Evolutionary conservation across 2,797 vertebrate genomes (phyloP).

Genomic region (Hemibagrus guttatus): DNA sequence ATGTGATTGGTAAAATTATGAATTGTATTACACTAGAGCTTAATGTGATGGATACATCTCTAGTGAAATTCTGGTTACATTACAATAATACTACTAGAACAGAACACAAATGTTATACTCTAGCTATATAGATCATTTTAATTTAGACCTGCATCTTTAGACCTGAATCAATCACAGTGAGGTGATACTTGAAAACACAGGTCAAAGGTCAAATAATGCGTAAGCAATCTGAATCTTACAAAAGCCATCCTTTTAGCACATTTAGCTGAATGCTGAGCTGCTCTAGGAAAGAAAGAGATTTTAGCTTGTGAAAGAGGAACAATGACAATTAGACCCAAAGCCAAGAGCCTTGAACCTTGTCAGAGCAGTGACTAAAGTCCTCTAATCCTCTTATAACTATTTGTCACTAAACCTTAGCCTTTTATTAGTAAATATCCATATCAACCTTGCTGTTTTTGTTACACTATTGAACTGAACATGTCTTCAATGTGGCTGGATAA

Average conservation of each 20-base stretch:
- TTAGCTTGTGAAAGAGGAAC: conserved; percentile 61
- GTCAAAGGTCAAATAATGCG: conserved; percentile 8
- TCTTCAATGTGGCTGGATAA: conserved; percentile 65
- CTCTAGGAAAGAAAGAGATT: conserved; percentile 52
- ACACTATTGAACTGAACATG: conserved; percentile 72
- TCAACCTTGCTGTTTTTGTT: conserved; percentile 73
- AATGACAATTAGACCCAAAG: conserved; percentile 73
- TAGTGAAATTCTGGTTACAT: background rate
- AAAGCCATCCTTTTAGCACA: conserved; percentile 41
- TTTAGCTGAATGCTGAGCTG: conserved; percentile 41
- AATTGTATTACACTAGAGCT: background rate
- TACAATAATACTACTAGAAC: background rate
- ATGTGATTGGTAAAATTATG: background rate
- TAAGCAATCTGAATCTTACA: background rate
- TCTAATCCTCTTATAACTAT: conserved; percentile 79
- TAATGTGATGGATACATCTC: background rate
- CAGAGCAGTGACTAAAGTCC: conserved; percentile 60
- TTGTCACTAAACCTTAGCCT: conserved; percentile 62
- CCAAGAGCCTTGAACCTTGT: conserved; percentile 64
- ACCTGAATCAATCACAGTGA: background rate
- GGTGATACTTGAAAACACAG: background rate
- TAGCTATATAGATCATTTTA: background rate
- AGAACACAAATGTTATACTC: background rate
- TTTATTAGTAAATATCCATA: conserved; percentile 80
- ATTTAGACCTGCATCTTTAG: background rate